Evolutionary conservation across 2,888 invertebrate genomes (phyloP), one percentile per base, ranked within the genome.

Genomic region (Auanema sp.): DNA sequence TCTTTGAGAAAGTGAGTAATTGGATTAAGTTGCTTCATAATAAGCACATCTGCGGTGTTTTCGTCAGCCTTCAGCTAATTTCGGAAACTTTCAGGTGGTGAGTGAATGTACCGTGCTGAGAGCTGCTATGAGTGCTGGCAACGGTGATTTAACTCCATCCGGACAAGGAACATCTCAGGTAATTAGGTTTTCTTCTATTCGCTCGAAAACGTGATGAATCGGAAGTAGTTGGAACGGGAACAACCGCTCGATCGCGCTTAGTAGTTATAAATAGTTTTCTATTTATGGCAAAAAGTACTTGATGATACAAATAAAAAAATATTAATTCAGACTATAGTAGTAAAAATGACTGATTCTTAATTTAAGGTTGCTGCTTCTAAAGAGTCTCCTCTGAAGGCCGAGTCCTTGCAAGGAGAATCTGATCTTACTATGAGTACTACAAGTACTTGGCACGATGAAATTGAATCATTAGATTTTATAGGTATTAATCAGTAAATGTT

Each of bases 1-100:
- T 81, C 50, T 78, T 76, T 61, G 71, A 74, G 43, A 75, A 73
- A 57, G 78, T 80, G 41, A 54, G 68, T 16, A 40, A 25, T 14
- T 55, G 24, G 42, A 40, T 16, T 16, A 23, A 14, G 16, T 54
- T 12, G 70, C 18, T 21, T 16, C 52, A 52, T 23, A 5, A 16
- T 52, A n/a, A 18, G 24, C 52, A 18, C 21, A 8, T 23, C 24
- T 23, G 52, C n/a, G 5, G 5, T n/a, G 18, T 18, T 23, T 55
- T 23, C 24, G 21, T 52, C 24, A 18, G 21, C 8, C 24, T 23
- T 52, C 18, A 8, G 8, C 0, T 52, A 23, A 8, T 24, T 16
- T n/a, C 5, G 21, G 12, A 14, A 55, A 33, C 10, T 56, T 64
- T 54, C 43, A 68, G 68, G 59, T 69, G 14, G 55, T 69, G 1